These are phyloP conservation scores for Oceanodroma leucorhoa DNA, from an alignment of 2,797 vertebrate genomes.

Conservation along the genomic window DNA sequence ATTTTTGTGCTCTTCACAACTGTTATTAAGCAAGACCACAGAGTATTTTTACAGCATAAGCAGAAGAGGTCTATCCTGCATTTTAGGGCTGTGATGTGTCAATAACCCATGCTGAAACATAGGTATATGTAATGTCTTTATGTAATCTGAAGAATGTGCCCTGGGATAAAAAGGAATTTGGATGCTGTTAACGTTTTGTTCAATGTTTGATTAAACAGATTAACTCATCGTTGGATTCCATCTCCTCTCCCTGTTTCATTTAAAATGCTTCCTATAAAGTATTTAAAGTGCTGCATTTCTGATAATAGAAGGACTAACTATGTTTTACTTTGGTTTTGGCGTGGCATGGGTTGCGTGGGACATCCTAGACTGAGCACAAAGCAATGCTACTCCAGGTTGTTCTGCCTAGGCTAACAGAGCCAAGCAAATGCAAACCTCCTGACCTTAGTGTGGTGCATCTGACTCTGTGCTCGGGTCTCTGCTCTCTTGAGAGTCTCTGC, in stretches of 20 bases:
- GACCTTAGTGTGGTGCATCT: not conserved
- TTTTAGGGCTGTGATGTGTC: not conserved
- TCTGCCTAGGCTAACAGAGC: not conserved
- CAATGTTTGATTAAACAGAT: not conserved
- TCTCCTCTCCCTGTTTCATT: not conserved
- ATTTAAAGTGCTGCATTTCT: not conserved
- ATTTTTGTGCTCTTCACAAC: conserved; percentile 51
- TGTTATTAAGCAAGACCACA: conserved; percentile 49
- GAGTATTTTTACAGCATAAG: conserved; percentile 43
- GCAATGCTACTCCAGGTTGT: not conserved
- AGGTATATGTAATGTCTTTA: not conserved
- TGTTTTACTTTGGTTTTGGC: not conserved
- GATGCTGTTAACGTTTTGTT: not conserved
- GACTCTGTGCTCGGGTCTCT: not conserved
- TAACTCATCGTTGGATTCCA: not conserved
- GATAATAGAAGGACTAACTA: not conserved
- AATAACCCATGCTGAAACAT: not conserved
- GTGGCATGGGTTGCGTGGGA: not conserved
- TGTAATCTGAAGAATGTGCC: not conserved
- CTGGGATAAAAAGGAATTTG: conserved; percentile 16
- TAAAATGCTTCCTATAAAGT: not conserved
- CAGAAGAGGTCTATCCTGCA: not conserved
- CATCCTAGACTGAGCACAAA: not conserved
- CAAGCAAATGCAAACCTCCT: not conserved
- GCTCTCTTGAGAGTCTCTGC: not conserved